phyloP scores from a whole-genome alignment of 2,113 vertebrate genomes.

The Chloropsis cyanopogon region DNA sequence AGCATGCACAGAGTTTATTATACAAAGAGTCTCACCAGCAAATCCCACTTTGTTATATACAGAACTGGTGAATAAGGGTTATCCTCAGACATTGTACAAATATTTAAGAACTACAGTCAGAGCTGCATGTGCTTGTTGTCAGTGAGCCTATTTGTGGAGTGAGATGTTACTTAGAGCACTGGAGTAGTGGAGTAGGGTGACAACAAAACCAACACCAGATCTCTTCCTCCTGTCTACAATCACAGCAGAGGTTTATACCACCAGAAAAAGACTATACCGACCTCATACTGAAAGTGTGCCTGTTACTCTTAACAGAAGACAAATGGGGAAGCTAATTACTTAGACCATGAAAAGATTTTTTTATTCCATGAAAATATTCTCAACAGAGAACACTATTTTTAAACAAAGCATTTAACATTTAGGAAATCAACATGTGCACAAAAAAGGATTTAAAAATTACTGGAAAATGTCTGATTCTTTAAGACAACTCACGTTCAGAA shows the following conservation, averaged over 20 bases:
- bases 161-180: background rate
- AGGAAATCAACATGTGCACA: conserved; percentile 87
- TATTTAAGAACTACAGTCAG: background rate
- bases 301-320: conserved; percentile 1
- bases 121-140: background rate
- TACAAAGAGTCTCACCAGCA: background rate
- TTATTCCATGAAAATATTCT: conserved; percentile 94
- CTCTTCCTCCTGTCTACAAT: background rate
- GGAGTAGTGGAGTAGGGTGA: background rate
- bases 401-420: conserved; percentile 86
- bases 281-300: background rate
- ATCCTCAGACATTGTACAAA: background rate
- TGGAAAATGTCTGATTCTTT: conserved; percentile 78
- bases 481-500: conserved; percentile 71
- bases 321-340: conserved; percentile 40
- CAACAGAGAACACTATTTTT: conserved; percentile 80
- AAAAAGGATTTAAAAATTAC: conserved; percentile 74
- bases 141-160: background rate
- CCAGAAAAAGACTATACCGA: background rate
- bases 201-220: background rate
- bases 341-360: conserved; percentile 75
- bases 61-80: background rate
- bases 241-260: background rate
- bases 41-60: background rate
- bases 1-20: background rate